Conservation (phyloP, 2,113 vertebrate species). For the Lepus americanus region DNA sequence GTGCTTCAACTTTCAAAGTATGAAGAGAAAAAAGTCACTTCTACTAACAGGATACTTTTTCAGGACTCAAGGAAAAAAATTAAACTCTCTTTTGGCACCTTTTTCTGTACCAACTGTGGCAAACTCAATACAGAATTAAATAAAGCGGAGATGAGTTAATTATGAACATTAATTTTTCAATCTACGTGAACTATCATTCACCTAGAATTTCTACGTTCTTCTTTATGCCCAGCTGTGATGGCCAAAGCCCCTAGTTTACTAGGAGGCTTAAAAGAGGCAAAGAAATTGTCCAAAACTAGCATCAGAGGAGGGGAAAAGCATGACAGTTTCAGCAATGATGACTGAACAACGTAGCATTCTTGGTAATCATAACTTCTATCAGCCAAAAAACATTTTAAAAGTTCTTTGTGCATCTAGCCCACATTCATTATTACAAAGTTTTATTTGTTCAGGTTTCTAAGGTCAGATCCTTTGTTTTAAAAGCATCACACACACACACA, state of each 20-base stretch:
- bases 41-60: conserved; percentile 30
- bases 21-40: conserved; percentile 25
- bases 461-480: conserved; percentile 28
- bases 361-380: neutral
- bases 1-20: conserved; percentile 44
- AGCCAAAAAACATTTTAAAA: conserved; percentile 49
- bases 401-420: neutral
- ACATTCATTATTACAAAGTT: neutral
- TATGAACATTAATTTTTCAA: conserved; percentile 27
- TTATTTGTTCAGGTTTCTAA: conserved; percentile 31
- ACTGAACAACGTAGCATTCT: neutral
- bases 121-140: neutral
- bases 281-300: conserved; percentile 52
- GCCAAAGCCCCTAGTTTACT: neutral
- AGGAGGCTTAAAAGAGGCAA: conserved; percentile 7
- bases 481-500: neutral
- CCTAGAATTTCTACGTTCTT: conserved; percentile 53
- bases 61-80: neutral
- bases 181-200: neutral
- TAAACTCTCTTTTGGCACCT: conserved; percentile 19
- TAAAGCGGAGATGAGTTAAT: conserved; percentile 26
- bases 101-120: neutral
- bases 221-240: neutral
- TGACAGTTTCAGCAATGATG: neutral
- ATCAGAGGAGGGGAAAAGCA: neutral